These are phyloP conservation scores for Cotesia typhae DNA, from an alignment of 1,140 invertebrate genomes.

Conservation along the genomic window DNA sequence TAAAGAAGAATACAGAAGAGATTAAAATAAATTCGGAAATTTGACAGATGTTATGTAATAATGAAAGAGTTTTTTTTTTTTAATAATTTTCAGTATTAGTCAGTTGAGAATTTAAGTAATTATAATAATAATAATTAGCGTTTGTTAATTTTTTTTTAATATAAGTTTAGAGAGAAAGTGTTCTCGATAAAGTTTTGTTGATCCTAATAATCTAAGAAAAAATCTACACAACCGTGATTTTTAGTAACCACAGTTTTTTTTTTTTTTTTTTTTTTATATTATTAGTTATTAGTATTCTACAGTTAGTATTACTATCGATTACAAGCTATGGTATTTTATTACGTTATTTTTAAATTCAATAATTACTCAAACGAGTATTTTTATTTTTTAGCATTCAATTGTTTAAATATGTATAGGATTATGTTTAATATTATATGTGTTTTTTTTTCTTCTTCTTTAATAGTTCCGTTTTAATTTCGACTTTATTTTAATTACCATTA, in stretches of 20 bases:
- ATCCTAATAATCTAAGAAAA: conserved; percentile 54
- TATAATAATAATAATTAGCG: conserved; percentile 47
- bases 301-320: conserved; percentile 51
- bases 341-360: conserved; percentile 51
- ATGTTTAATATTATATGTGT: conserved; percentile 60
- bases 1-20: conserved; percentile 36
- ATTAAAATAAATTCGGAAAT: conserved; percentile 38
- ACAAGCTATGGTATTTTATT: conserved; percentile 52
- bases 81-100: neutral
- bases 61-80: conserved; percentile 41
- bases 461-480: conserved; percentile 57
- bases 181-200: conserved; percentile 59
- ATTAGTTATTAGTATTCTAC: conserved; percentile 42
- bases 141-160: conserved; percentile 49
- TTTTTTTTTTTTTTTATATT: neutral
- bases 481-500: conserved; percentile 37
- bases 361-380: conserved; percentile 59
- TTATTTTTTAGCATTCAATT: conserved; percentile 63
- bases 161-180: conserved; percentile 60
- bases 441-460: conserved; percentile 41
- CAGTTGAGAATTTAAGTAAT: conserved; percentile 23
- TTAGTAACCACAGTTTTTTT: conserved; percentile 54
- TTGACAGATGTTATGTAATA: no score
- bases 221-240: conserved; percentile 56
- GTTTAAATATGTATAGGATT: conserved; percentile 64